Evolutionary conservation across 2,888 invertebrate species (phyloP), one percentile per base, ranked within the genome.

Genomic region (Adela reaumurella): DNA sequence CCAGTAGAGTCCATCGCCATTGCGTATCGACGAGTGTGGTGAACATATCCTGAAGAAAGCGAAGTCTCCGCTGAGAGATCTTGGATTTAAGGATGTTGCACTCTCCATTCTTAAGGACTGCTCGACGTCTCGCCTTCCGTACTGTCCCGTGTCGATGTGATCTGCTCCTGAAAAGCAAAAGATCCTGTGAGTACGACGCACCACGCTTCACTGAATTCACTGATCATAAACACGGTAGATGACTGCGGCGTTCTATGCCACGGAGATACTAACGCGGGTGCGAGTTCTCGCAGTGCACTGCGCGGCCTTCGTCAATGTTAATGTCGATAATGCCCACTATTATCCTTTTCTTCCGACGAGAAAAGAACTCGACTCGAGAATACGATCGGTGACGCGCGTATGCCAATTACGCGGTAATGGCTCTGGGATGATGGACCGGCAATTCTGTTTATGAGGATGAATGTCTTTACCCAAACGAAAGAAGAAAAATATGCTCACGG

Each of bases 31-130:
- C 92, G 60, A 97, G 79, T 0, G 92, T 93, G 19, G 92, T 94
- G 71, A 94, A 93, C 60, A 90, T 83, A 66, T 92, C 92, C 65
- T 89, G 87, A 47, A 90, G 82, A 62, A 88, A 92, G 44, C 90
- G 86, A 53, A 92, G 65, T 43, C 89, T 82, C 43, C 90, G 81
- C 58, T 92, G 90, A 46, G 93, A 89, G 62, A 97, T 88, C 61
- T 84, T 81, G 52, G 94, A 94, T 67, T 95, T 94, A 57, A 93
- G 85, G 51, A 97, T 92, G 73, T 98, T 98, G 77, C 95, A 95
- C 63, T 96, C 95, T 46, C 97, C 97, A 79, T 94, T 97, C 74
- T 97, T 97, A 64, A 93, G 86, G 49, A 97, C 89, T 1, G 96
- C 92, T 20, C 97, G 83, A 53, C 90, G 81, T 43, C 92, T 86